phyloP scores from a whole-genome alignment of 2,113 vertebrate genomes.

The Platycercus adscitus region DNA sequence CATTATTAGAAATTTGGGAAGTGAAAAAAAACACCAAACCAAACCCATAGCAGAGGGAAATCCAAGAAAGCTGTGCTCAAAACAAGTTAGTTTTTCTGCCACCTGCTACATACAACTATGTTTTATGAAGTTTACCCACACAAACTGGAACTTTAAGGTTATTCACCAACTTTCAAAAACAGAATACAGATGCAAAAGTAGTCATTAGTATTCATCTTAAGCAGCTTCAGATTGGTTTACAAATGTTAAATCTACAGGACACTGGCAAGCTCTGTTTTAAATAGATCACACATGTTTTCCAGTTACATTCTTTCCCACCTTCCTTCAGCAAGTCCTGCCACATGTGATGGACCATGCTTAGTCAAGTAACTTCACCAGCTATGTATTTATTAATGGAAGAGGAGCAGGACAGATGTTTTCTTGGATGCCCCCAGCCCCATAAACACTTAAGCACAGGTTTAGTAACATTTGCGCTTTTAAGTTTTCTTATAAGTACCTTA shows the following conservation, averaged over 20 bases:
- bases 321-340: constrained; percentile 6
- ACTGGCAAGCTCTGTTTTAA: constrained; percentile 64
- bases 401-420: not conserved
- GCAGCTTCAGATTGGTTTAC: constrained; percentile 64
- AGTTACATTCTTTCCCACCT: not conserved
- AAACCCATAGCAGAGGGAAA: not conserved
- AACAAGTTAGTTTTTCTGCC: constrained; percentile 6
- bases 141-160: constrained; percentile 65
- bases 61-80: constrained; percentile 57
- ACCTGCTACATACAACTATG: constrained; percentile 41
- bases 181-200: constrained; percentile 64
- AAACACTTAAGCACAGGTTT: not conserved
- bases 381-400: constrained; percentile 13
- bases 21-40: not conserved
- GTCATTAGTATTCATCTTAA: constrained; percentile 61
- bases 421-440: not conserved
- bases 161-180: constrained; percentile 66
- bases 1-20: not conserved
- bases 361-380: constrained; percentile 53
- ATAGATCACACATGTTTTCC: constrained; percentile 39
- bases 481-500: not conserved
- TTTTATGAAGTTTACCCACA: constrained; percentile 54
- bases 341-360: not conserved
- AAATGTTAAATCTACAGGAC: constrained; percentile 58
- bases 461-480: not conserved